phyloP scores from a whole-genome alignment of 2,888 invertebrate species.

The Leptinotarsa haldemani region DNA sequence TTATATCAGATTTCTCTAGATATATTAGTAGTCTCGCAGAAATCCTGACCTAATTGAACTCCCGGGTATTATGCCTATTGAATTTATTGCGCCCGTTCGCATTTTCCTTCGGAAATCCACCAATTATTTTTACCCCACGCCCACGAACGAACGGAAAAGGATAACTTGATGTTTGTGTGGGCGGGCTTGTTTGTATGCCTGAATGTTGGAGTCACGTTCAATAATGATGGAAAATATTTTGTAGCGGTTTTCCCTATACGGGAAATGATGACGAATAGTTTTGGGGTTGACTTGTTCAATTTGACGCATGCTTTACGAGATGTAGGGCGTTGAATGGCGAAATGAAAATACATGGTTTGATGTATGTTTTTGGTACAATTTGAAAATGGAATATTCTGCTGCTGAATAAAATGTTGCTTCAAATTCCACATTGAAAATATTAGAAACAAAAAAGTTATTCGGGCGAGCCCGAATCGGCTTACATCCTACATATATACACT shows the following conservation, averaged over 20 bases:
- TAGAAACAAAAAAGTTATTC: too few species aligned
- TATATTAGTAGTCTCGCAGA: not conserved
- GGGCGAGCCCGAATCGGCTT: too few species aligned
- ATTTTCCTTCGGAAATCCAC: slow-evolving; percentile 16
- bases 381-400: too few species aligned
- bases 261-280: not conserved
- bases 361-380: too few species aligned
- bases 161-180: slow-evolving; percentile 3
- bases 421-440: too few species aligned
- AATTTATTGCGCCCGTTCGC: not conserved
- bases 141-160: slow-evolving; percentile 6
- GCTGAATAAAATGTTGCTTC: too few species aligned
- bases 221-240: not conserved
- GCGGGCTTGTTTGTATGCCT: slow-evolving; percentile 5
- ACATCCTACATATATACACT: too few species aligned
- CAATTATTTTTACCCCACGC: slow-evolving; percentile 13
- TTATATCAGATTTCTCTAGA: not conserved
- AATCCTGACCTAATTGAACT: slow-evolving; percentile 15
- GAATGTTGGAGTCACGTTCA: not conserved
- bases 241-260: not conserved
- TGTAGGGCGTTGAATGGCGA: too few species aligned
- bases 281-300: not conserved
- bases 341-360: too few species aligned
- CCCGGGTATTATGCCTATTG: not conserved
- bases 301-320: too few species aligned